Evolutionary conservation across 2,113 vertebrate species (phyloP), one percentile per base, ranked within the genome.

Genomic region (Plectropomus leopardus): DNA sequence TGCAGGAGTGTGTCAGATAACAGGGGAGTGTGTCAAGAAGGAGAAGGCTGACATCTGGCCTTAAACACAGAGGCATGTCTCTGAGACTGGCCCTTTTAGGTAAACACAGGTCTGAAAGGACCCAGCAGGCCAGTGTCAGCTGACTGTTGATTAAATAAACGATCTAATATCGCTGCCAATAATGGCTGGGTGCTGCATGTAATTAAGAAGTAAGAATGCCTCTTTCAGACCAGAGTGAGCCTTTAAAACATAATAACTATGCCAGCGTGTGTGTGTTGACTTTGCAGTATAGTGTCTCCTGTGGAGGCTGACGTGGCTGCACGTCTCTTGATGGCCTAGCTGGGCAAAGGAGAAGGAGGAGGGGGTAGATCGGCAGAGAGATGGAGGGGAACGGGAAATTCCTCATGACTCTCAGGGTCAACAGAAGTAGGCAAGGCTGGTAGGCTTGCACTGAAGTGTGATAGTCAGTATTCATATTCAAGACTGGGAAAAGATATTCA

Each of bases 351-450:
- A 80, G 78, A 59, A 80, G 53, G 67, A 66, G 76, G 70, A 30
- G 84, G 57, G 66, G 71, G 76, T 26, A 16, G 57, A 72, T n/a
- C 34, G 40, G 30, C 5, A 63, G 70, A 79, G 66, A 48, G 65
- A 78, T 50, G 61, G 47, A 81, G 34, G 45, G 44, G 30, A 72
- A 50, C 55, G 19, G 32, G 64, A 87, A 90, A 94, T 94, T 93
- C 91, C 93, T 91, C 93, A 94, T 87, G 86, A 63, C 60, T 88
- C 82, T 88, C 76, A 91, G 82, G 88, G 82, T 94, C 88, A 94
- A 94, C 91, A 93, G 23, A 72, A 73, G 80, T 40, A 60, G 53
- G 55, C 54, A 5, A 32, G 51, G 47, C 72, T 30, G 11, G 50
- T 7, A 3, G 28, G 53, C 45, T 88, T 19, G 50, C 91, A 89